Conservation (phyloP, 2,113 vertebrate genomes). For the Panthera leo region DNA sequence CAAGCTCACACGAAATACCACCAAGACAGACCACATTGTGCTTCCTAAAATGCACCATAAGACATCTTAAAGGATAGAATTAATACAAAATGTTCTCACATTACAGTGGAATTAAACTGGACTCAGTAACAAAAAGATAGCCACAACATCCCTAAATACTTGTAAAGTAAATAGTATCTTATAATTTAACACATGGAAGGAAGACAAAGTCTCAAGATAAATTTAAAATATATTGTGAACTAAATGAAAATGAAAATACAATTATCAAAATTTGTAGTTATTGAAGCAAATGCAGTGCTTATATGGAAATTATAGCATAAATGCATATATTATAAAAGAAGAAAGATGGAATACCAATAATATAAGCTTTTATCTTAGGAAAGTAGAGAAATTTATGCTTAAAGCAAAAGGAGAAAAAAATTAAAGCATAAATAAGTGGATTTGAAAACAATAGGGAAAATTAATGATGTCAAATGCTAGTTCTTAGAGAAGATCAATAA, state of each 20-base stretch:
- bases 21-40: neutral
- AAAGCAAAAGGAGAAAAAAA: neutral
- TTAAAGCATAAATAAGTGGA: neutral
- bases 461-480: neutral
- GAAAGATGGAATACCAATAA: neutral
- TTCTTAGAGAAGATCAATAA: neutral
- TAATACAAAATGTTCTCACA: neutral
- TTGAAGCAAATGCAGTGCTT: neutral
- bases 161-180: neutral
- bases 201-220: neutral
- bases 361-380: neutral
- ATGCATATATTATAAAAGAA: neutral
- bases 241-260: neutral
- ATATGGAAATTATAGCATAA: neutral
- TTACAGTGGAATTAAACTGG: neutral
- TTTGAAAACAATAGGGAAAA: neutral
- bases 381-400: neutral
- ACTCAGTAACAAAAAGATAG: neutral
- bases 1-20: neutral
- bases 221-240: neutral
- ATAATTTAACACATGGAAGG: neutral
- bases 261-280: neutral
- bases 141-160: neutral
- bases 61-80: neutral
- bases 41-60: neutral